phyloP scores from a whole-genome alignment of 1,140 invertebrate species.

The Aphaenogaster rudis region DNA sequence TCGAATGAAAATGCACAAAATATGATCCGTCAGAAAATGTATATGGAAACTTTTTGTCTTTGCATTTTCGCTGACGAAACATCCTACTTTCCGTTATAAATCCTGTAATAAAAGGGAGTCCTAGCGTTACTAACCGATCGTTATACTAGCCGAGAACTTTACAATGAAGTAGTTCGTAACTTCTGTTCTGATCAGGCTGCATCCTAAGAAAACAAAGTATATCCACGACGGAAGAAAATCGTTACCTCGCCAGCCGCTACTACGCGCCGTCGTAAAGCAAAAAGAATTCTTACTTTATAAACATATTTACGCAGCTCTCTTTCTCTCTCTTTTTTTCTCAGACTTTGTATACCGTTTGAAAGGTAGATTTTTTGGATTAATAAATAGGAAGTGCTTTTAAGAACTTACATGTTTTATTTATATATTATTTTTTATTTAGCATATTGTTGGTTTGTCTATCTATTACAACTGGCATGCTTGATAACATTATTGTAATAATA shows the following conservation, averaged over 20 bases:
- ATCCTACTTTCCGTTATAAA: slow-evolving; percentile 43
- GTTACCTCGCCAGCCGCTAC: slow-evolving; percentile 25
- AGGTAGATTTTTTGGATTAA: slow-evolving; percentile 38
- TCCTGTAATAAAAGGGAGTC: slow-evolving; percentile 25
- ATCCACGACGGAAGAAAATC: slow-evolving; percentile 76
- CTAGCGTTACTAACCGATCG: slow-evolving; percentile 65
- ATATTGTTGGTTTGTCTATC: not conserved
- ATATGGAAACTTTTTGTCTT: not conserved
- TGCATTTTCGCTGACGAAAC: slow-evolving; percentile 7
- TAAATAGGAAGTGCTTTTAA: slow-evolving; percentile 50
- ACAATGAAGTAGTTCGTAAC: slow-evolving; percentile 79
- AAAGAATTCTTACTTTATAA: slow-evolving; percentile 48
- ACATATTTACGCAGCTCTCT: slow-evolving; percentile 66
- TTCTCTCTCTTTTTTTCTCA: not conserved
- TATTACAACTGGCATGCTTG: not conserved
- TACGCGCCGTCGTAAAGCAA: slow-evolving; percentile 47
- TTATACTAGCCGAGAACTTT: slow-evolving; percentile 79
- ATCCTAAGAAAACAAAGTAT: slow-evolving; percentile 78
- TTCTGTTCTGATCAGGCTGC: slow-evolving; percentile 76
- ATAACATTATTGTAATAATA: not conserved
- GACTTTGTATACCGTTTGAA: not conserved
- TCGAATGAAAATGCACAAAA: not conserved
- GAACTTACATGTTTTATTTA: slow-evolving; percentile 2
- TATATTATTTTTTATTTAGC: too few relatives aligned
- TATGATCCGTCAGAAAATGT: not conserved